These are phyloP conservation scores for Hylaeus anthracinus DNA, from an alignment of 1,140 invertebrate species.

Conservation along the genomic window DNA sequence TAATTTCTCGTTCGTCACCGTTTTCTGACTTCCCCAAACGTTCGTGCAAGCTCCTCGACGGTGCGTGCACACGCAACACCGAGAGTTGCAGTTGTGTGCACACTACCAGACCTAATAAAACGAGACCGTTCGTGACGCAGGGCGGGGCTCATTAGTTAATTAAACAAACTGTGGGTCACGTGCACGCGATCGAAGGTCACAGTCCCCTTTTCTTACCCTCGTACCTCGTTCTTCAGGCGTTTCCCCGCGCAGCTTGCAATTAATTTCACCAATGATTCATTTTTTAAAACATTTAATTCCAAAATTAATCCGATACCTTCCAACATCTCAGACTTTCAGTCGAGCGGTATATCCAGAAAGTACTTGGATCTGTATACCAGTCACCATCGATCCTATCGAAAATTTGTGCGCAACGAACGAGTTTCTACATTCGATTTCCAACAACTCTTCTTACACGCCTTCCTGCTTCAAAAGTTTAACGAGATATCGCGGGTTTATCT, in stretches of 20 bases:
- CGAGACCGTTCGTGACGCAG: conserved; percentile 47
- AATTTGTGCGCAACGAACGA: too few species aligned
- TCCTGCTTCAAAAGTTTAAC: too few species aligned
- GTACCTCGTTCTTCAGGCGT: not conserved
- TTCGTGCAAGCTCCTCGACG: conserved; percentile 22
- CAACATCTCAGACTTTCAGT: too few species aligned
- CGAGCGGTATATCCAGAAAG: too few species aligned
- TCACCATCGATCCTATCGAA: too few species aligned
- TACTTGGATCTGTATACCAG: too few species aligned
- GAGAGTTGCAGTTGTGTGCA: conserved; percentile 42
- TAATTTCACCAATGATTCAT: conserved; percentile 10
- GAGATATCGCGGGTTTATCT: too few species aligned
- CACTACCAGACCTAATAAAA: conserved; percentile 17
- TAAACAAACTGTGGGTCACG: conserved; percentile 61
- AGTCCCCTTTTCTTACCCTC: not conserved
- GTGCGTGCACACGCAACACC: conserved; percentile 49
- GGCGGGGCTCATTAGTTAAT: conserved; percentile 72
- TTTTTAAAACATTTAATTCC: too few species aligned
- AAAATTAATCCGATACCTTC: too few species aligned
- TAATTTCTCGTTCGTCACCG: not conserved
- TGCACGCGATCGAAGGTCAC: conserved; percentile 44
- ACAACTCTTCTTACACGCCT: too few species aligned
- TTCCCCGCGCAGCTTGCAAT: not conserved
- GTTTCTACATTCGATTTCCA: too few species aligned
- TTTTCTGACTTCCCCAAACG: conserved; percentile 23